A percentile compares a stretch with the other conserved stretches of the same genome.
Conservation (phyloP, 2,113 vertebrate species). For the Crocuta crocuta region DNA sequence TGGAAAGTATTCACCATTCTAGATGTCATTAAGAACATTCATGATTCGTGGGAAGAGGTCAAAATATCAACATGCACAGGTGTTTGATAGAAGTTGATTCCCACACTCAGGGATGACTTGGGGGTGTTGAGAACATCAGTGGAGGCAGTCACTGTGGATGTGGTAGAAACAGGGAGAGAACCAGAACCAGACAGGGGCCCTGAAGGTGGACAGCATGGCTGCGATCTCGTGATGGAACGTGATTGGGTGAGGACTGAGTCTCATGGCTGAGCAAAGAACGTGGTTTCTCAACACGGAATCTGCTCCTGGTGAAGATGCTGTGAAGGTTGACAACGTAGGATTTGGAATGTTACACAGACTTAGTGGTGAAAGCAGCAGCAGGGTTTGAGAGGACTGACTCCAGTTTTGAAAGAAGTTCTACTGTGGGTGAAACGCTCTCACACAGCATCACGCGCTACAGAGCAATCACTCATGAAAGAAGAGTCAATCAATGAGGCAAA, state of each 20-base stretch:
- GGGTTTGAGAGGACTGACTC: not conserved
- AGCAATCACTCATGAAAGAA: not conserved
- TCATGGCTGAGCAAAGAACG: not conserved
- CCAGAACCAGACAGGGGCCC: not conserved
- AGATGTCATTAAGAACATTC: not conserved
- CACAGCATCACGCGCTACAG: not conserved
- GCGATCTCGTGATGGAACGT: not conserved
- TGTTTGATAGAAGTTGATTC: not conserved
- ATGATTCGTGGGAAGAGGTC: not conserved
- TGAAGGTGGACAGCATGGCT: fast-evolving
- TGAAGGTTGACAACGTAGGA: not conserved
- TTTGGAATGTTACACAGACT: not conserved
- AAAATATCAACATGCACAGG: not conserved
- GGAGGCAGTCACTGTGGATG: not conserved
- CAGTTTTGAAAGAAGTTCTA: not conserved
- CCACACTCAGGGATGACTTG: not conserved
- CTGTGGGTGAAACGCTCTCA: not conserved
- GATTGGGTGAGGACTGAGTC: not conserved
- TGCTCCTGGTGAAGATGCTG: not conserved
- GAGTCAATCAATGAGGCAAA: not conserved
- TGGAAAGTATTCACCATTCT: not conserved
- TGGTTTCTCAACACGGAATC: not conserved
- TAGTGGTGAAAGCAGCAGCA: not conserved
- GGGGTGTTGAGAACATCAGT: not conserved
- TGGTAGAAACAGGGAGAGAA: not conserved